A percentile compares a stretch with the other conserved stretches of the same genome.
Conservation (phyloP, 2,888 invertebrate genomes). For the Perizoma flavofasciatum region DNA sequence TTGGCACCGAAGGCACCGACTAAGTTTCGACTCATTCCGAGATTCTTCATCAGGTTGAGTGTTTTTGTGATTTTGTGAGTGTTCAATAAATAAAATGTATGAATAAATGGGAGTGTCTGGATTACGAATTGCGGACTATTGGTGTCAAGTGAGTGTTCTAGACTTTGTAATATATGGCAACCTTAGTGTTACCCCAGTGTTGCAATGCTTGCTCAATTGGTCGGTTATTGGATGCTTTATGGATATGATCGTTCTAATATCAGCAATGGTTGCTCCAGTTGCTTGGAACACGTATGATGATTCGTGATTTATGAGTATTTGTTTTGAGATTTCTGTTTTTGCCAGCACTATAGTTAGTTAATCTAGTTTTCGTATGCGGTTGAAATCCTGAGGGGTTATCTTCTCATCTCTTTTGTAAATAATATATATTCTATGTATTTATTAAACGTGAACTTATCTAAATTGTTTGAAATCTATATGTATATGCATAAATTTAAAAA, state of each 20-base stretch:
- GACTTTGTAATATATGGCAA: constrained; percentile 14
- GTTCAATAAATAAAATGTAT: too few relatives aligned
- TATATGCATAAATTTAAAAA: too few relatives aligned
- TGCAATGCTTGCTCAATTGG: constrained; percentile 56
- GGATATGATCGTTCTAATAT: constrained; percentile 49
- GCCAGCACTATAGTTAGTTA: neutral
- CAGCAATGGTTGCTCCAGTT: constrained; percentile 42
- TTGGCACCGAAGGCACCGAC: too few relatives aligned
- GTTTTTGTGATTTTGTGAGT: too few relatives aligned
- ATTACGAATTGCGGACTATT: too few relatives aligned
- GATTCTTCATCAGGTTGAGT: too few relatives aligned
- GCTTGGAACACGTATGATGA: constrained; percentile 19
- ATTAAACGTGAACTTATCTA: too few relatives aligned
- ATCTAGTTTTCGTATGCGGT: neutral
- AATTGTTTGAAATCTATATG: too few relatives aligned
- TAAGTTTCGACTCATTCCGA: too few relatives aligned
- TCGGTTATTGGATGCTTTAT: constrained; percentile 57
- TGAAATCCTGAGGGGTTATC: neutral
- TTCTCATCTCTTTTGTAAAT: too few relatives aligned
- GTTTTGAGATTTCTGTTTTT: constrained; percentile 3
- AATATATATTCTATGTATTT: too few relatives aligned
- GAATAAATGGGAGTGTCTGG: too few relatives aligned
- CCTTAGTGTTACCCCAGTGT: constrained; percentile 47
- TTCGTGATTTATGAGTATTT: constrained; percentile 15
- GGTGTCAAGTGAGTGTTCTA: neutral